Conservation (phyloP, 2,888 invertebrate species). For the Scaptomyza caliginosa region DNA sequence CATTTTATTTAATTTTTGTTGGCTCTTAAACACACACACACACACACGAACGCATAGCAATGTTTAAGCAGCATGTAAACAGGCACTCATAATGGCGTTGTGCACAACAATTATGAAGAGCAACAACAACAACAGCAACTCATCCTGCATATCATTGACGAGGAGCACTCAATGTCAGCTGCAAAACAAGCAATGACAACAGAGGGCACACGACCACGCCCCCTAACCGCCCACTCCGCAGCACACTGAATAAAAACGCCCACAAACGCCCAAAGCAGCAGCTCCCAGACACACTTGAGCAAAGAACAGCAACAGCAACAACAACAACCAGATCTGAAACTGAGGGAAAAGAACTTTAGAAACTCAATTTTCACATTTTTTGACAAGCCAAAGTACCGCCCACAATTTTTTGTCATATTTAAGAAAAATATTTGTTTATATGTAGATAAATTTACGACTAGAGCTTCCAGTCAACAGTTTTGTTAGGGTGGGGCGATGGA, state of each 20-base stretch:
- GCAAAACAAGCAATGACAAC: constrained; percentile 77
- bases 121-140: too few species aligned
- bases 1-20: constrained; percentile 70
- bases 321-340: constrained; percentile 7
- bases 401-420: constrained; percentile 70
- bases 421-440: constrained; percentile 78
- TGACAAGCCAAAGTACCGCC: constrained; percentile 60
- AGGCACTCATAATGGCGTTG: constrained; percentile 68
- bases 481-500: too few species aligned
- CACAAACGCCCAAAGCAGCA: constrained; percentile 36
- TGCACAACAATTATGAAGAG: constrained; percentile 62
- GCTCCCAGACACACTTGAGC: constrained; percentile 46
- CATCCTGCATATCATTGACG: constrained; percentile 75
- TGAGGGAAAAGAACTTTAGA: constrained; percentile 62
- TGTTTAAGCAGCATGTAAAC: constrained; percentile 72
- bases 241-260: constrained; percentile 32
- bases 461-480: constrained; percentile 43
- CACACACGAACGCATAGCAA: constrained; percentile 4
- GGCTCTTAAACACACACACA: constrained; percentile 14
- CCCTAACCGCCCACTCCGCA: constrained; percentile 28
- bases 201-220: constrained; percentile 63
- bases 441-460: constrained; percentile 73
- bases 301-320: constrained; percentile 33
- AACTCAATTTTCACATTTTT: constrained; percentile 77
- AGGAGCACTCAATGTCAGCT: constrained; percentile 76